Evolutionary conservation across 2,113 vertebrate genomes (phyloP), one percentile per base, ranked within the genome.

Genomic region (Perognathus longimembris): DNA sequence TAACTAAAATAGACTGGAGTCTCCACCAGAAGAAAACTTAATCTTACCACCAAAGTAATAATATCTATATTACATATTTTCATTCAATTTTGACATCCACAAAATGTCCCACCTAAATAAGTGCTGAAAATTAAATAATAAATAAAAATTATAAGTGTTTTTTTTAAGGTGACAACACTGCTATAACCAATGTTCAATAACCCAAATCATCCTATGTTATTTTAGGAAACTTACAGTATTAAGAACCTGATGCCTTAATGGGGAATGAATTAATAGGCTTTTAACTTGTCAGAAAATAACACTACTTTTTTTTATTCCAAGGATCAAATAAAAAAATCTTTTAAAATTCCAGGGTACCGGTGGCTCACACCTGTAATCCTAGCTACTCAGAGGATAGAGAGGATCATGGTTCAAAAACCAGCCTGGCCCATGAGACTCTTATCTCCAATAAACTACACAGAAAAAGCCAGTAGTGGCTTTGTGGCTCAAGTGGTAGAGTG

Each of bases 251-350:
- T 63, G 34, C 70, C 38, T 54, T 38, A 85, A 91, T 3, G 83
- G 10, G 36, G 45, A 90, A 64, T 92, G 32, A 94, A 63, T 90
- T 79, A 88, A 70, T 61, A 61, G 59, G 59, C 24, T 61, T 26
- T 24, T 61, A 61, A 96, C 79, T 88, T 92, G 89, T 79, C 24
- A 74, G 79, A 86, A 96, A 92, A 85, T 6, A 83, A 34, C 21
- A 79, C 20, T 64, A 18, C 11, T 89, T 54, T 15, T 88, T n/a
- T 89, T 84, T 91, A 92, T 34, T 94, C 57, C 71, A 88, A 94
- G 61, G 57, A 90, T 38, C 90, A 34, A 82, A n/a, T n/a, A n/a
- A 96, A 92, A 95, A 79, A n/a, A 89, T 66, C 50, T n/a, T 82
- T 78, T 83, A 78, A 95, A 96, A 94, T 6, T 61, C 20, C 22